Conservation (phyloP, 2,888 invertebrate genomes). For the Sphaerophoria taeniata region DNA sequence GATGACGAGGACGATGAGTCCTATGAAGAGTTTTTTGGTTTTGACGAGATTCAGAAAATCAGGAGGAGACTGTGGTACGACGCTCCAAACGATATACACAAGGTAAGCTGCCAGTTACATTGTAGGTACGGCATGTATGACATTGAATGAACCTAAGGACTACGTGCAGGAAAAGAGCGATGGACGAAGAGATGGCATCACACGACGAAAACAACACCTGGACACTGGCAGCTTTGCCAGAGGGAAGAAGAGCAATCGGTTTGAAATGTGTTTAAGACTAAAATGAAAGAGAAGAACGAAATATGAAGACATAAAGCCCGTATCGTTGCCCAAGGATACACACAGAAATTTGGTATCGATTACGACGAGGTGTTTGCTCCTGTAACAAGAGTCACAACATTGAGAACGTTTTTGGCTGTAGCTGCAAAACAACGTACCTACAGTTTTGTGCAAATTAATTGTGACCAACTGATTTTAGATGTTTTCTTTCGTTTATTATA, state of each 20-base stretch:
- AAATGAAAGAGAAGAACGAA: constrained; percentile 23
- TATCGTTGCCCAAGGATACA: too few relatives aligned
- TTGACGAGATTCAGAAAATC: neutral
- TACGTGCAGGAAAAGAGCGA: neutral
- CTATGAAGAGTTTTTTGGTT: too few relatives aligned
- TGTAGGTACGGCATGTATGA: neutral
- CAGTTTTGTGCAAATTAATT: too few relatives aligned
- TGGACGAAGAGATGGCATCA: constrained; percentile 17
- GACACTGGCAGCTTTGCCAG: constrained; percentile 1
- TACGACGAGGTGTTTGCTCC: too few relatives aligned
- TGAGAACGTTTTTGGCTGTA: too few relatives aligned
- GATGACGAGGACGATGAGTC: constrained; percentile 15
- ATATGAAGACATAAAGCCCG: too few relatives aligned
- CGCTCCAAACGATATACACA: constrained; percentile 5
- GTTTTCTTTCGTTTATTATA: too few relatives aligned
- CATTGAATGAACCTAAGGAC: constrained; percentile 4
- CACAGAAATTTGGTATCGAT: too few relatives aligned
- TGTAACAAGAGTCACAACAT: too few relatives aligned
- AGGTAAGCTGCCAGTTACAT: neutral
- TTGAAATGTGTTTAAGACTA: constrained; percentile 13
- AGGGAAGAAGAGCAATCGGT: constrained; percentile 32
- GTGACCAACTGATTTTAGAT: too few relatives aligned
- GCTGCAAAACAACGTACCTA: too few relatives aligned
- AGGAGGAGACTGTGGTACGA: neutral
- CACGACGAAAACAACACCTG: neutral